Evolutionary conservation across 2,797 vertebrate species (phyloP), one percentile per base, ranked within the genome.

Genomic region (Phylloscopus collybita): DNA sequence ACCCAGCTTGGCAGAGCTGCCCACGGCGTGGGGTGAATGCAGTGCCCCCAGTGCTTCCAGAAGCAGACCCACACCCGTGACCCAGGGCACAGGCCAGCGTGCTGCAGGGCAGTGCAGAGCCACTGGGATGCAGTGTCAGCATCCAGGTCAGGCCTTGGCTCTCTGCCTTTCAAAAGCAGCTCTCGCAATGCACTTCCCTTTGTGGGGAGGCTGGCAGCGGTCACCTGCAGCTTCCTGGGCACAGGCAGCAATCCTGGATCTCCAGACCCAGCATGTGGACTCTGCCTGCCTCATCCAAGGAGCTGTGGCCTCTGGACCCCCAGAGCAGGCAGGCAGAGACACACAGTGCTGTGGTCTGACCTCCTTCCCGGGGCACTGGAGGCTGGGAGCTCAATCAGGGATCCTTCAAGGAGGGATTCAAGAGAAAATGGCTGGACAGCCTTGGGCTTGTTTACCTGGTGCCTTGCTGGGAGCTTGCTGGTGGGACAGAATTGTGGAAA

Each of bases 1-100:
- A 53, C 80, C 65, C 3, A 7, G 82, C 93, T 75, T 92, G 80
- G 78, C 85, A 32, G 80, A 21, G 84, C 66, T 91, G 53, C 85
- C 67, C 71, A 38, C 1, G 0, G 25, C 13, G 9, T 47, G 2
- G 21, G 49, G 40, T 36, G 57, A 74, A 5, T 9, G 36, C 36
- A 17, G 62, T 50, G 74, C 70, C 74, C 29, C 56, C 73, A 9
- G 10, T 70, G 62, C 89, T 86, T 25, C 71, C 8, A 19, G 80
- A 27, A 49, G 5, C 59, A 67, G 51, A 20, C 5, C 51, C 47
- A 3, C 53, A 21, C 12, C 69, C 3, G 1, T 53, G 30, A 29
- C 69, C 53, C 45, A 2, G 32, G 30, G 23, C 6, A 38, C 38
- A 9, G 6, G 4, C 25, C n/a, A 13, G 51, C 0, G 18, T 69